These are phyloP conservation scores for Pandemis heparana DNA, from an alignment of 2,888 invertebrate species.

Conservation along the genomic window DNA sequence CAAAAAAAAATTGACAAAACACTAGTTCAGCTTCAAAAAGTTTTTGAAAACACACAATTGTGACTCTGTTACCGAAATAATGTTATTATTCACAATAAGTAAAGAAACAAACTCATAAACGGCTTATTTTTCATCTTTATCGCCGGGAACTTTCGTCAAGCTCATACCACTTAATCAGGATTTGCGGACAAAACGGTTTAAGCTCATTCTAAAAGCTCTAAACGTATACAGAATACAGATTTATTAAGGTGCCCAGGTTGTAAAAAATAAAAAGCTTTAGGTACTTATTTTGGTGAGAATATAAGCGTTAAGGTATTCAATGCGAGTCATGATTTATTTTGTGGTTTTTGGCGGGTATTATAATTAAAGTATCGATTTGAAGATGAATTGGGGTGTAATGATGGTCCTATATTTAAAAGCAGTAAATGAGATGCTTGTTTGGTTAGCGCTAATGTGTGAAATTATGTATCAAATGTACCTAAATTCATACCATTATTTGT, in stretches of 20 bases:
- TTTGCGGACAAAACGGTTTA: conserved; percentile 59
- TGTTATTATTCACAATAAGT: conserved; percentile 13
- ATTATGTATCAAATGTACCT: no score
- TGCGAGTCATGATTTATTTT: conserved; percentile 61
- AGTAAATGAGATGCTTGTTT: not conserved
- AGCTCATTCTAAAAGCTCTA: conserved; percentile 44
- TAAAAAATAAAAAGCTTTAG: conserved; percentile 61
- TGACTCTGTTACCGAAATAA: conserved; percentile 21
- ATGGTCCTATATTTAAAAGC: not conserved
- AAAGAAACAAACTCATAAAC: conserved; percentile 27
- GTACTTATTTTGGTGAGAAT: conserved; percentile 64
- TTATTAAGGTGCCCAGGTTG: conserved; percentile 69
- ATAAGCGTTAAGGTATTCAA: conserved; percentile 62
- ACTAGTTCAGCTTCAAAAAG: no score
- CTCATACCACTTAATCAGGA: conserved; percentile 61
- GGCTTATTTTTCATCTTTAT: conserved; percentile 37
- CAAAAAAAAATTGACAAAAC: no score
- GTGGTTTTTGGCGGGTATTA: conserved; percentile 38
- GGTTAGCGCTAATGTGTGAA: not conserved
- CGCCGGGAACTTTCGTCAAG: conserved; percentile 41
- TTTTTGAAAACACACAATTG: not conserved
- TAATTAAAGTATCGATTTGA: conserved; percentile 27
- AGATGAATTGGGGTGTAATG: conserved; percentile 15
- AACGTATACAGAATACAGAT: conserved; percentile 68
- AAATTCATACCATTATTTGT: no score